Evolutionary conservation across 2,888 invertebrate species (phyloP), one percentile per base, ranked within the genome.

Genomic region (Eupithecia vulgata): DNA sequence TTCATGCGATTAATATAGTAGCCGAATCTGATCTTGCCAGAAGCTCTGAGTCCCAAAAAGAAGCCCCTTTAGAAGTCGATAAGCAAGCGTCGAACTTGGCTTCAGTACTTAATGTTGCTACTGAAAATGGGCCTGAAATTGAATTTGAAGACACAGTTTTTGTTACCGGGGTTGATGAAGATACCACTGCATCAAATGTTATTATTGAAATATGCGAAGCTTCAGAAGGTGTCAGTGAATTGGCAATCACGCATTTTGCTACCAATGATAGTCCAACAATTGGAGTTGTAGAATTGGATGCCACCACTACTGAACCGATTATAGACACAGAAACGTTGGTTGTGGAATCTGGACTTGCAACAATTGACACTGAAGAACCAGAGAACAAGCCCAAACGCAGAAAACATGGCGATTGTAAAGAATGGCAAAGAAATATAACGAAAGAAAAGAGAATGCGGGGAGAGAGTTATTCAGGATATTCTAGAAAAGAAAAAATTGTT

Each of bases 361-460:
- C 66, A 68, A 61, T 68, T 61, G 68, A 59, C 68, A 68, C 59
- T 61, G 68, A 68, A 52, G 61, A 68, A 45, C 45, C 45, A 45
- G 17, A 45, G 45, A 66, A 59, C 67, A 57, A 57, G 52, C 71
- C 66, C 57, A 71, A 52, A 71, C 71, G 67, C 66, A 67, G 67
- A 67, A 71, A 71, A 66, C 59, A 71, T 71, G 71, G 57, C 57
- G 65, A 40, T 65, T 66, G 57, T 65, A 66, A 64, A 71, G 71
- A 66, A 65, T 71, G 66, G 66, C 65, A 71, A 66, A 66, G 57
- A 71, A 71, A 71, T 71, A 57, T 65, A 45, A 70, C 70, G 35
- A 65, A 66, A 67, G 71, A 71, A 59, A 71, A 71, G 59, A 71
- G 66, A 71, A 71, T 71, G 59, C 59, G 71, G 66, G 71, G 71